A percentile compares a stretch with the other conserved stretches of the same genome.
Conservation (phyloP, 2,113 vertebrate species). For the Camelus bactrianus region DNA sequence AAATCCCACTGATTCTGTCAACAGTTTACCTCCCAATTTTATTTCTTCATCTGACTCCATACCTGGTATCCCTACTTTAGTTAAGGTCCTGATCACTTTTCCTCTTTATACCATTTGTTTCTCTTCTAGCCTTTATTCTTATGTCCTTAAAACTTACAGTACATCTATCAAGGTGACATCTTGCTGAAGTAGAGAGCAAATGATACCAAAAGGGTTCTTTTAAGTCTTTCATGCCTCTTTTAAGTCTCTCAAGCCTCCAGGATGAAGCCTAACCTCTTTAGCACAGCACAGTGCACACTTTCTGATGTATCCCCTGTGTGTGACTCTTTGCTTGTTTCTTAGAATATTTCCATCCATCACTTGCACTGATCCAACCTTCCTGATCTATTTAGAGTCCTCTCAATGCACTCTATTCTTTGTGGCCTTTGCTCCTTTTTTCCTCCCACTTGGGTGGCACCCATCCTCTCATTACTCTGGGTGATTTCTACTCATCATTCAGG, state of each 20-base stretch:
- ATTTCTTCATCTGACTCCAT: background rate
- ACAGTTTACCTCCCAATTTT: background rate
- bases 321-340: background rate
- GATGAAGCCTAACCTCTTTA: background rate
- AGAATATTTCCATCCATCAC: background rate
- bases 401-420: background rate
- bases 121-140: background rate
- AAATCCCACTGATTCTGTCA: background rate
- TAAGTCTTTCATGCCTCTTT: background rate
- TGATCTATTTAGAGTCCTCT: background rate
- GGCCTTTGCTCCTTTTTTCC: background rate
- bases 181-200: background rate
- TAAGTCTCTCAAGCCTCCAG: background rate
- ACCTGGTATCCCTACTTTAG: background rate
- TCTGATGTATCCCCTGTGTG: background rate
- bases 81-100: background rate
- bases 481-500: background rate
- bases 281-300: background rate
- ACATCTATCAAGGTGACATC: background rate
- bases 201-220: background rate
- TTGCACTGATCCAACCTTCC: background rate
- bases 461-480: too few relatives aligned
- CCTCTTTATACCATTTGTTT: background rate
- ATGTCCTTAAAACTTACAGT: background rate
- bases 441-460: background rate